These are phyloP conservation scores for Rotaria sp. DNA, from an alignment of 2,888 invertebrate genomes.

Conservation along the genomic window DNA sequence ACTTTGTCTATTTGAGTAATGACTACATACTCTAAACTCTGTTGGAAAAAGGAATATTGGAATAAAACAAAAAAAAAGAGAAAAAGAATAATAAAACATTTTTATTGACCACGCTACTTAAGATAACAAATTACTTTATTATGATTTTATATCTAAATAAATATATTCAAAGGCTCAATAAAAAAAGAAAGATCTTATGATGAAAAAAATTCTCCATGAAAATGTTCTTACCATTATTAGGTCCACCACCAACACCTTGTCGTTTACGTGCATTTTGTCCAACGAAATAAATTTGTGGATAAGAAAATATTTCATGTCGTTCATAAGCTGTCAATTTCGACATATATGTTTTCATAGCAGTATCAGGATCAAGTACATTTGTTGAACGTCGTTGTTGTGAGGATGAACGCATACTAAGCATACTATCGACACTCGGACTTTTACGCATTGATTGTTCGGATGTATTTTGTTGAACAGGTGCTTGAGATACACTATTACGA, in stretches of 20 bases:
- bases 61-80: too few relatives aligned
- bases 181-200: too few relatives aligned
- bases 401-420: neutral
- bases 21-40: too few relatives aligned
- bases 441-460: slow-evolving; percentile 16
- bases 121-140: neutral
- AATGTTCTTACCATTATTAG: slow-evolving; percentile 66
- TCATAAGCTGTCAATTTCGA: slow-evolving; percentile 86
- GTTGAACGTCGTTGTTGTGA: slow-evolving; percentile 30
- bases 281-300: slow-evolving; percentile 80
- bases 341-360: slow-evolving; percentile 58
- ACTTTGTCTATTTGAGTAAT: too few relatives aligned
- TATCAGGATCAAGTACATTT: slow-evolving; percentile 39
- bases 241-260: slow-evolving; percentile 67
- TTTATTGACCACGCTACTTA: neutral
- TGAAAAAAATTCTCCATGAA: neutral
- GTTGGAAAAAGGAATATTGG: too few relatives aligned
- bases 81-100: too few relatives aligned
- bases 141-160: too few relatives aligned
- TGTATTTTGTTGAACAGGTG: neutral
- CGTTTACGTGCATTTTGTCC: slow-evolving; percentile 92
- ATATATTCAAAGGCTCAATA: too few relatives aligned
- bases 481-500: neutral
- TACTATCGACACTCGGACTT: slow-evolving; percentile 36
- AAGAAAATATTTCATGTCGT: slow-evolving; percentile 88